A percentile compares a stretch with the other conserved stretches of the same genome.
phyloP scores from a whole-genome alignment of 2,888 invertebrate genomes.

The Drosophila histrio region DNA sequence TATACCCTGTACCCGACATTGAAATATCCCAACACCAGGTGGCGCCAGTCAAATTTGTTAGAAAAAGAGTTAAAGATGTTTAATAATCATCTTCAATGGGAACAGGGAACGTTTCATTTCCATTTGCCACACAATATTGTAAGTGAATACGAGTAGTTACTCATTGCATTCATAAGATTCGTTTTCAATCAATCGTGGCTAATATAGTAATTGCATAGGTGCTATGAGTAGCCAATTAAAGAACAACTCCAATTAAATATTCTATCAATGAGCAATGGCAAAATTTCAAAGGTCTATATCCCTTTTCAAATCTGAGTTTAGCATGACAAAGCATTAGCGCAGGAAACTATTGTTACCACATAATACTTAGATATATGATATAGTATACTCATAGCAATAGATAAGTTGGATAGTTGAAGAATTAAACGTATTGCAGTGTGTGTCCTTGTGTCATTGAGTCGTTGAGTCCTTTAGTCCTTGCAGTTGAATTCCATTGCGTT shows the following conservation, averaged over 20 bases:
- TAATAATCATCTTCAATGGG: background rate
- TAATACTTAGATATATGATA: slow-evolving; percentile 14
- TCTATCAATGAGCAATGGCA: slow-evolving; percentile 35
- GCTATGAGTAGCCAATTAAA: background rate
- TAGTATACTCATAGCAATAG: slow-evolving; percentile 6
- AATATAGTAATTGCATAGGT: background rate
- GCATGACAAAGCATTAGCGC: background rate
- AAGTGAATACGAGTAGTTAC: too few species aligned
- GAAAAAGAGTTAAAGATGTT: background rate
- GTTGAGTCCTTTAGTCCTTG: slow-evolving; percentile 6
- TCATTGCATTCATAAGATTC: background rate
- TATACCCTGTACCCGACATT: background rate
- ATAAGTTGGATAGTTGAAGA: slow-evolving; percentile 1
- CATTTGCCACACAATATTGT: background rate
- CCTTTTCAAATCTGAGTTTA: background rate
- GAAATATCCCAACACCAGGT: background rate
- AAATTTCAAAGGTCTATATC: background rate
- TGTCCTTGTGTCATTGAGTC: background rate
- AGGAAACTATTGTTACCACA: slow-evolving; percentile 26
- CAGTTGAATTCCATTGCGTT: background rate
- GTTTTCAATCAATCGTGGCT: background rate
- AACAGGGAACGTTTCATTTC: background rate
- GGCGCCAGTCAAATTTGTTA: background rate
- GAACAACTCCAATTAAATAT: background rate
- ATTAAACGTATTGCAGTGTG: slow-evolving; percentile 15